Evolutionary conservation across 2,113 vertebrate genomes (phyloP), one percentile per base, ranked within the genome.

Genomic region (Isichthys henryi): DNA sequence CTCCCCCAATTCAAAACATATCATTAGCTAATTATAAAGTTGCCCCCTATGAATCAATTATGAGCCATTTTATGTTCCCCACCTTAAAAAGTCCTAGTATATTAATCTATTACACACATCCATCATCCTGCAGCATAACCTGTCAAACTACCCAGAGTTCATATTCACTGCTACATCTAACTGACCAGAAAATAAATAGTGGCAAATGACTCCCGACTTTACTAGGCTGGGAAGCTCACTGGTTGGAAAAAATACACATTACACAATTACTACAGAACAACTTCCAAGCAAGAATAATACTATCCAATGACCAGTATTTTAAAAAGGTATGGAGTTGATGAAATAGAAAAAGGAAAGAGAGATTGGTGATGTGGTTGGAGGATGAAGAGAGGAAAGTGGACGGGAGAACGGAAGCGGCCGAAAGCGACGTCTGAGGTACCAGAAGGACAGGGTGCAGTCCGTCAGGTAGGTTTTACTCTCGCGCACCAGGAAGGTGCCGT

Each of bases 401-500:
- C 0, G 8, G n/a, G 58, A 27, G 58, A 10, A n/a, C 2, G 7
- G 21, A 23, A 9, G 58, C 7, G 58, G 62, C 9, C n/a, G 8
- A 4, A 66, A 27, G 21, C 56, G 56, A 2, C 56, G 23, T 62
- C 21, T 23, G 21, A 62, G 56, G 19, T 97, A 99, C 98, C 98
- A 99, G 95, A 99, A 99, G 0, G 98, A 99, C 77, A 99, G 95
- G 6, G 97, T 98, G 94, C 92, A 98, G 93, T 97, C 96, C 0
- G 95, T 94, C 86, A 94, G 93, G 52, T 91, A 97, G 27, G 94
- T 96, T 91, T 97, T 97, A 4, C 98, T 99, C 92, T 97, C 96
- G 86, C 98, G 95, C 91, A 98, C 98, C 91, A 99, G 85, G 93
- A 99, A 99, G 0, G 97, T 99, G 3, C 98, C 98, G 0, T 99